Base-by-base conservation (phyloP, 2,888 invertebrate genomes). In the Drosophila falleni region DNA sequence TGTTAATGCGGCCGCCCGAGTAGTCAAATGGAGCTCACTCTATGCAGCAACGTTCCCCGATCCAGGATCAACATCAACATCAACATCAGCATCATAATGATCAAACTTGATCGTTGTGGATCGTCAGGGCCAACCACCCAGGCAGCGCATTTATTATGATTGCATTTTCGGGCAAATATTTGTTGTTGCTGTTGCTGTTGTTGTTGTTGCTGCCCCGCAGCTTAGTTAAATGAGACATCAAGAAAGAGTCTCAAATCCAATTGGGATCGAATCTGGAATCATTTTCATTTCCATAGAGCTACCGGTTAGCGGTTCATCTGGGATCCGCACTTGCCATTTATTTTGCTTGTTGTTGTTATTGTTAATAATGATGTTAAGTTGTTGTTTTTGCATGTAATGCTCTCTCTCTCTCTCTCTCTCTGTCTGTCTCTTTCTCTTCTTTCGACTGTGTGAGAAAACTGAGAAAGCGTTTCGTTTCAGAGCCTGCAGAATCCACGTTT, bases 191-290 rank as follows among this genome's bases (percentile, higher is more conserved):
- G 19, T 19, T 60, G 61, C 16, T 41, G 60, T 15, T 56, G 75
- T 53, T 68, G 60, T 35, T 63, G 50, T 44, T 35, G 35, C 60
- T 69, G 71, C 5, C 81, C 81, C 78, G 81, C 85, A 75, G 83
- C 87, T 87, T 88, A 88, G 84, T 74, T 89, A 84, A 84, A 84
- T 89, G 89, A 84, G 89, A 89, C 89, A 89, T 84, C 89, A 84
- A 53, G 49, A 70, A 29, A 41, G 37, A 46, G 46, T 3, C 58
- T 47, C 23, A 56, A 44, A 63, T 63, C 56, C 56, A 46, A 53
- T 65, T 74, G 59, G 51, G 26, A 56, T 47, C 29, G 29, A 6
- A 29, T 29, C 29, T 47, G 15, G 37, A 11, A 50, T 50, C 70
- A 71, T 71, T 63, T 58, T 19, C 58, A 53, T 44, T 47, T 50